These are phyloP conservation scores for human DNA, from an alignment of 2,113 vertebrate species.

Conservation along the genomic window GRCh38 chr7:31058501-31059000, in stretches of 20 bases:
- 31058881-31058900: neutral
- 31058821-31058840: neutral
- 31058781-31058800: neutral
- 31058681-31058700: neutral
- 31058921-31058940: neutral
- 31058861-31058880: neutral
- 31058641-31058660: neutral
- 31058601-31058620: neutral
- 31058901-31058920: neutral
- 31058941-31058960: neutral
- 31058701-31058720: neutral
- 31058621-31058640: neutral
- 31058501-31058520: neutral
- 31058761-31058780: neutral
- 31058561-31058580: neutral
- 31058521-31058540: neutral
- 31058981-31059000: neutral
- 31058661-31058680: neutral
- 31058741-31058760: accelerated
- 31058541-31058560: neutral
- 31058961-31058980: neutral
- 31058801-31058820: neutral
- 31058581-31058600: neutral
- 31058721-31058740: neutral
- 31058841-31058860: neutral